Percentiles rank a stretch among this genome's conserved stretches.
Evolutionary conservation across 2,113 vertebrate genomes (phyloP).

Genomic region (Eulemur rufifrons): DNA sequence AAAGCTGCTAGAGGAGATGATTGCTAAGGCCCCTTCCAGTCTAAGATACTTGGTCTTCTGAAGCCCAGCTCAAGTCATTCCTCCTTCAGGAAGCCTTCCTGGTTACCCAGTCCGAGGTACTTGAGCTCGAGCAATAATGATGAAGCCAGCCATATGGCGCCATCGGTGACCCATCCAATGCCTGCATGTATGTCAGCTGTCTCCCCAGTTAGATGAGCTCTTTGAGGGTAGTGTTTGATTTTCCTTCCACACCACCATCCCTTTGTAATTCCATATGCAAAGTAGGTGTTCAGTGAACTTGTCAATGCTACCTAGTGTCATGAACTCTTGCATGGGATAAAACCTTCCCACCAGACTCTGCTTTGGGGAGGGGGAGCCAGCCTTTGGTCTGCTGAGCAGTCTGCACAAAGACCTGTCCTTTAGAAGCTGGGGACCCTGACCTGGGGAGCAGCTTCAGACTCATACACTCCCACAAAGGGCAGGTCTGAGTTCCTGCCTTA

Average conservation of each 20-base stretch:
- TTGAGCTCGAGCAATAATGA: not conserved
- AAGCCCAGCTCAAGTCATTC: not conserved
- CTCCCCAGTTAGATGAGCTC: not conserved
- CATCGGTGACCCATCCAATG: not conserved
- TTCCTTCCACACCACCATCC: not conserved
- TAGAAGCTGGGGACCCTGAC: not conserved
- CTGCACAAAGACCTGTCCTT: not conserved
- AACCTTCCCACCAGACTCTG: not conserved
- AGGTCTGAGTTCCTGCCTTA: not conserved
- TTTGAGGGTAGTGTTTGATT: not conserved
- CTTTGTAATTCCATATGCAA: not conserved
- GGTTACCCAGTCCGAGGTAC: not conserved
- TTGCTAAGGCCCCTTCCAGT: not conserved
- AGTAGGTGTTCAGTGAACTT: not conserved
- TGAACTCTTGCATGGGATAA: not conserved
- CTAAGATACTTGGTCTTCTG: not conserved
- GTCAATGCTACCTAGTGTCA: not conserved
- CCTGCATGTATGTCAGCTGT: not conserved
- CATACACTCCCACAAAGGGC: not conserved
- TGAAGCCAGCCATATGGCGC: not conserved
- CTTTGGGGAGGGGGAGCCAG: not conserved
- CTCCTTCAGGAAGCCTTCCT: constrained; percentile 1
- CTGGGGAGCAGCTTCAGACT: not conserved
- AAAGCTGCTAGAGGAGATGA: not conserved
- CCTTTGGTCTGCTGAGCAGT: not conserved